A percentile compares a stretch with the other conserved stretches of the same genome.
phyloP scores from a whole-genome alignment of 2,888 invertebrate species.

The Drosophila diplacantha region DNA sequence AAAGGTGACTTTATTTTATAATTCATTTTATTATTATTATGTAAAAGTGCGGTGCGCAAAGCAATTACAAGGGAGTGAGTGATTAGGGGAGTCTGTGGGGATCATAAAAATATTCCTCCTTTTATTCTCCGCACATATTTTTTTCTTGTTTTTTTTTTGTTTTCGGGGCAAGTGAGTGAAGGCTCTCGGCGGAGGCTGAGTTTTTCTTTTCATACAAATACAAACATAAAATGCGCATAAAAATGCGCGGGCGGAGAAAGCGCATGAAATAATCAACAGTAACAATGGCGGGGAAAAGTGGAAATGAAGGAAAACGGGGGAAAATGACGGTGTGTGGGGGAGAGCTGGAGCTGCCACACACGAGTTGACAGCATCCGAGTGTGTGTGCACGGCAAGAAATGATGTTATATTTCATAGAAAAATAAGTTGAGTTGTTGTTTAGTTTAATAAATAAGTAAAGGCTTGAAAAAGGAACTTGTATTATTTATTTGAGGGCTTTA shows the following conservation, averaged over 20 bases:
- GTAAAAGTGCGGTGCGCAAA: slow-evolving; percentile 59
- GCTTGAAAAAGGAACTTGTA: accelerated
- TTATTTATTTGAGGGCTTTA: accelerated
- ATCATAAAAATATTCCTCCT: slow-evolving; percentile 38
- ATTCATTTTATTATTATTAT: slow-evolving; percentile 72
- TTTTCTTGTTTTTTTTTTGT: slow-evolving; percentile 10
- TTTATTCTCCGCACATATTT: slow-evolving; percentile 11
- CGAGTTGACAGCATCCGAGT: slow-evolving; percentile 66
- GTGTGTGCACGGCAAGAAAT: slow-evolving; percentile 39
- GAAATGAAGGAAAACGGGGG: not conserved
- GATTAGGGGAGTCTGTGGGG: slow-evolving; percentile 39
- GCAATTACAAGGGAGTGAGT: slow-evolving; percentile 39
- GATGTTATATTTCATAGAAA: accelerated
- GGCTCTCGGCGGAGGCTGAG: slow-evolving; percentile 28
- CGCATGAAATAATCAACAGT: slow-evolving; percentile 70
- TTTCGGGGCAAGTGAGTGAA: slow-evolving; percentile 46
- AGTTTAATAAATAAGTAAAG: not conserved
- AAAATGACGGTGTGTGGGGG: not conserved
- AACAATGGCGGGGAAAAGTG: slow-evolving; percentile 45
- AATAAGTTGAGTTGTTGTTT: not conserved
- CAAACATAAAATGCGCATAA: slow-evolving; percentile 71
- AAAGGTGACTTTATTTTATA: slow-evolving; percentile 72
- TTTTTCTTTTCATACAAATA: slow-evolving; percentile 55
- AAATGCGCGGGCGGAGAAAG: slow-evolving; percentile 60
- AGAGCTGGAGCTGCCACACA: slow-evolving; percentile 32